phyloP scores from a whole-genome alignment of 2,888 invertebrate species.

The Melieria picta region DNA sequence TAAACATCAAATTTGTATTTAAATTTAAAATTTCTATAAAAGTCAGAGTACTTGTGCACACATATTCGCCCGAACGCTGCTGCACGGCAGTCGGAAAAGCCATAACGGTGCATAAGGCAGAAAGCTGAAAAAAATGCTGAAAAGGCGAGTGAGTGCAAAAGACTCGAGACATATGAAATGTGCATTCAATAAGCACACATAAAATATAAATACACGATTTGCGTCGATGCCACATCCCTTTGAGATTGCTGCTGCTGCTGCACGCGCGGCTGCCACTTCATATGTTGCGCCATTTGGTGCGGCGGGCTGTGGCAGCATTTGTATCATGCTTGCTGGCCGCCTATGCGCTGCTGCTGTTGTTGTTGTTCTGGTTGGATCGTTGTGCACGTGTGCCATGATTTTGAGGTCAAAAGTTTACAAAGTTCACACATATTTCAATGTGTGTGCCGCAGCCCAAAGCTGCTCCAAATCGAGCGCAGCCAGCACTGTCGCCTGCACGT shows the following conservation, averaged over 20 bases:
- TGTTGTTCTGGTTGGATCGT: background rate
- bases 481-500: background rate
- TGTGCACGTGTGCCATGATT: slow-evolving; percentile 21
- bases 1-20: too few relatives aligned
- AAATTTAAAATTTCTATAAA: too few relatives aligned
- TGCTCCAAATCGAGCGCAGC: background rate
- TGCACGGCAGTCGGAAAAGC: too few relatives aligned
- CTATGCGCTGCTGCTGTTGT: slow-evolving; percentile 1
- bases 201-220: slow-evolving; percentile 7
- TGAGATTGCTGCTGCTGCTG: too few relatives aligned
- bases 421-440: slow-evolving; percentile 19
- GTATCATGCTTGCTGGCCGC: background rate
- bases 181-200: background rate
- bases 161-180: background rate
- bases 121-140: too few relatives aligned
- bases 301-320: too few relatives aligned
- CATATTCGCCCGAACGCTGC: too few relatives aligned
- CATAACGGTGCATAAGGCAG: too few relatives aligned
- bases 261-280: too few relatives aligned
- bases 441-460: background rate
- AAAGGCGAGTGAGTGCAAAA: too few relatives aligned
- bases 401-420: slow-evolving; percentile 38
- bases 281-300: too few relatives aligned
- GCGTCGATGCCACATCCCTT: background rate
- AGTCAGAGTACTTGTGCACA: too few relatives aligned